A percentile compares a stretch with the other conserved stretches of the same genome.
Conservation (phyloP, 2,888 invertebrate species). For the Drosophila meridiana region DNA sequence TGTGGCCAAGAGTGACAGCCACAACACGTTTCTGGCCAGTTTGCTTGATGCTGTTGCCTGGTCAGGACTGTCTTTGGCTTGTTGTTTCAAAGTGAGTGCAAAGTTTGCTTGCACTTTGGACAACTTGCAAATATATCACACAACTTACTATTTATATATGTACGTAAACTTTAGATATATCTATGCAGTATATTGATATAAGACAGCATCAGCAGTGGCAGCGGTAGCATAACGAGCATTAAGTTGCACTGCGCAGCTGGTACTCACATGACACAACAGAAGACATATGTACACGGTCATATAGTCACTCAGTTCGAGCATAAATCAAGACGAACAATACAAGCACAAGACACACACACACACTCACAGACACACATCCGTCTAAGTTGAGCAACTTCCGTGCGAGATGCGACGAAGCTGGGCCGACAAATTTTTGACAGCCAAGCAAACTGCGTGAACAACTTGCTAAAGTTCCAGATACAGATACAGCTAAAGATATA, state of each 20-base stretch:
- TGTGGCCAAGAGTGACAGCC: conserved; percentile 54
- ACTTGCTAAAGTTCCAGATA: conserved; percentile 3
- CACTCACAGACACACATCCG: conserved; percentile 13
- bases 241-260: conserved; percentile 57
- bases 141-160: conserved; percentile 3
- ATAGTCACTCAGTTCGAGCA: conserved; percentile 57
- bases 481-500: conserved; percentile 7
- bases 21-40: conserved; percentile 41
- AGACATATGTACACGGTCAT: conserved; percentile 64
- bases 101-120: conserved; percentile 31
- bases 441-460: conserved; percentile 34
- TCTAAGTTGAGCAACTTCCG: conserved; percentile 48
- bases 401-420: conserved; percentile 42
- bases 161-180: neutral
- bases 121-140: conserved; percentile 35
- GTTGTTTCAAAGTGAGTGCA: conserved; percentile 44
- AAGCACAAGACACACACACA: conserved; percentile 7
- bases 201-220: conserved; percentile 7
- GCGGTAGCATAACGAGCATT: conserved; percentile 57
- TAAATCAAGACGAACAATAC: conserved; percentile 55
- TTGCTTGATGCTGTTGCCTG: conserved; percentile 35
- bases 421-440: conserved; percentile 56
- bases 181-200: conserved; percentile 8
- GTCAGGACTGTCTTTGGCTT: conserved; percentile 42
- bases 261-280: conserved; percentile 51